Conservation (phyloP, 2,888 invertebrate genomes). For the Amphipyra berbera region DNA sequence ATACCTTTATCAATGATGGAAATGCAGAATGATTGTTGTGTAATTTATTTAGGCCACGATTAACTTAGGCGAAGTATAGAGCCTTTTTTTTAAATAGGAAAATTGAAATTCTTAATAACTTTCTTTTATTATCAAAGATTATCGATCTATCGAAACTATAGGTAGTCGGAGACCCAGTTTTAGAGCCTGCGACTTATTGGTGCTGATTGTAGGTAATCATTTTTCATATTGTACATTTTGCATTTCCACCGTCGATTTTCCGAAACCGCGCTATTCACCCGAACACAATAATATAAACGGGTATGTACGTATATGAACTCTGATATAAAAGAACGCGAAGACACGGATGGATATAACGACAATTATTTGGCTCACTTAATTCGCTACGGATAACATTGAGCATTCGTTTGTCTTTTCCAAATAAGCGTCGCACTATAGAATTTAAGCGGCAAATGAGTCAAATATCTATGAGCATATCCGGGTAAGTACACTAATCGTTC, state of each 20-base stretch:
- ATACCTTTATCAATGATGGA: neutral
- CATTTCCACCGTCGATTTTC: conserved; percentile 12
- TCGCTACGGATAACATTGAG: conserved; percentile 63
- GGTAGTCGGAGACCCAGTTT: no score
- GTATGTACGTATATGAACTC: conserved; percentile 49
- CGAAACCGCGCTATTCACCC: conserved; percentile 34
- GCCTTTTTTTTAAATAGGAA: neutral
- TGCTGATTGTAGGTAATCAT: no score
- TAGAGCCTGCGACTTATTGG: no score
- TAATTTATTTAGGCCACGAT: conserved; percentile 29
- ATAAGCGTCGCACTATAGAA: conserved; percentile 68
- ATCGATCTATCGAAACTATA: no score
- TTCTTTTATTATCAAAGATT: no score
- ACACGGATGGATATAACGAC: conserved; percentile 65
- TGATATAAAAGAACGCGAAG: conserved; percentile 37
- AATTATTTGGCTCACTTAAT: conserved; percentile 64
- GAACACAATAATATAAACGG: conserved; percentile 37
- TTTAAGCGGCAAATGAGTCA: conserved; percentile 69
- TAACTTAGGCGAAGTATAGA: no score
- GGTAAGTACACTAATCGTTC: conserved; percentile 68
- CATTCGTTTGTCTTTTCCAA: conserved; percentile 75
- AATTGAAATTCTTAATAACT: no score
- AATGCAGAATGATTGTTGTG: conserved; percentile 12
- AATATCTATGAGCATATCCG: conserved; percentile 63
- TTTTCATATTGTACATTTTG: conserved; percentile 4